A percentile compares a stretch with the other conserved stretches of the same genome.
Conservation (phyloP, 1,140 invertebrate genomes). For the Plodia interpunctella region DNA sequence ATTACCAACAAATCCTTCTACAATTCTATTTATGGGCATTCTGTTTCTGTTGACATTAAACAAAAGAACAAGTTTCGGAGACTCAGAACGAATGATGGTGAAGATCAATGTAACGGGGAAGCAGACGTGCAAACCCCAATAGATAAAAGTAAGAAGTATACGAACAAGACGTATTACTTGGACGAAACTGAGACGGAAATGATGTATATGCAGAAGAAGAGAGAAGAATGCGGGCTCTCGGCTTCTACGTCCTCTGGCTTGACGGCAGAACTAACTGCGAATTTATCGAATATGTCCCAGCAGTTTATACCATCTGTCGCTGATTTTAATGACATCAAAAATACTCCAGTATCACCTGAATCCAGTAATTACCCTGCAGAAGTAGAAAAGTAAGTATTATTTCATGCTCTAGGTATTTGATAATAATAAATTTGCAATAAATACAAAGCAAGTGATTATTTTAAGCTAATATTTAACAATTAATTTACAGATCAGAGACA, state of each 20-base stretch:
- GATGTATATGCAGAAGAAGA: conserved; percentile 39
- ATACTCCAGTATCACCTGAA: not conserved
- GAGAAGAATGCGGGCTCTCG: conserved; percentile 24
- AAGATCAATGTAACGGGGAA: conserved; percentile 26
- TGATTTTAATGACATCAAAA: conserved; percentile 14
- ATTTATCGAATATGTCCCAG: conserved; percentile 14
- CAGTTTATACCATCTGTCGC: conserved; percentile 19
- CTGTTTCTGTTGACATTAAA: conserved; percentile 23
- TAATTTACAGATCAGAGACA: too few species aligned
- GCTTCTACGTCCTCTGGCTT: conserved; percentile 32
- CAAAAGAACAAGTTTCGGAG: conserved; percentile 25
- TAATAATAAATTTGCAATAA: too few species aligned
- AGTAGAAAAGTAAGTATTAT: not conserved
- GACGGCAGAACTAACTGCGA: conserved; percentile 32
- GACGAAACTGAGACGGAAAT: conserved; percentile 52
- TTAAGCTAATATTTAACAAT: too few species aligned
- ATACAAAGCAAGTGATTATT: too few species aligned
- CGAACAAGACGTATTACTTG: conserved; percentile 44
- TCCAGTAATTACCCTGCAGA: not conserved
- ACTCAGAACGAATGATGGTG: conserved; percentile 22
- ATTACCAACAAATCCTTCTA: conserved; percentile 70
- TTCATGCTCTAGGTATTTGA: too few species aligned
- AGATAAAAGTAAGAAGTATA: conserved; percentile 34
- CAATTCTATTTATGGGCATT: conserved; percentile 62
- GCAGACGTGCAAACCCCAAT: conserved; percentile 15